A percentile compares a stretch with the other conserved stretches of the same genome.
Conservation (phyloP, 2,113 vertebrate genomes). For the Rhinolophus sinicus region DNA sequence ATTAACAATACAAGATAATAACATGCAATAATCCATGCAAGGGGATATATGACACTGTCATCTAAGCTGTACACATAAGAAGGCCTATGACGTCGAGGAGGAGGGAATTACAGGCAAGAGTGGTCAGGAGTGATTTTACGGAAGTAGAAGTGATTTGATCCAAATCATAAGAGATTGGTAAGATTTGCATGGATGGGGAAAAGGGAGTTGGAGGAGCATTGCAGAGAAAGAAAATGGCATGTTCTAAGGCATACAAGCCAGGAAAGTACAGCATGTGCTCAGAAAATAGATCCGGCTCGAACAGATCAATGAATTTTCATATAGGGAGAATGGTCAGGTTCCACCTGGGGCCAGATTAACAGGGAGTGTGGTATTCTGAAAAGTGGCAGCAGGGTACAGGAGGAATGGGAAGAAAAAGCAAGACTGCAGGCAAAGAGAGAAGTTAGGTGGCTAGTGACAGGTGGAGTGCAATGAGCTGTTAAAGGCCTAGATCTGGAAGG, state of each 20-base stretch:
- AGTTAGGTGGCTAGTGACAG: not conserved
- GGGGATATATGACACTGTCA: not conserved
- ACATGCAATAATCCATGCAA: not conserved
- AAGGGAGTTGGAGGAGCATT: not conserved
- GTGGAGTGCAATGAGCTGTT: not conserved
- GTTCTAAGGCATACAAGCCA: not conserved
- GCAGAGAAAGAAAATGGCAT: not conserved
- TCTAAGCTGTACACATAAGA: not conserved
- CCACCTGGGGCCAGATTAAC: not conserved
- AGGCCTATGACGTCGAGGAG: not conserved
- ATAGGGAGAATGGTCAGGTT: not conserved
- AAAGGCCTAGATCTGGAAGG: not conserved
- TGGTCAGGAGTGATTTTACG: not conserved
- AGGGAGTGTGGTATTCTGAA: not conserved
- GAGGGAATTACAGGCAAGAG: not conserved
- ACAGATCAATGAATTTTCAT: constrained; percentile 27
- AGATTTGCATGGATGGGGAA: not conserved
- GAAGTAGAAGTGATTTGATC: not conserved
- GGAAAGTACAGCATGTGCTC: not conserved
- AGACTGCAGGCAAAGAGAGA: not conserved
- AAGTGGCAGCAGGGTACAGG: not conserved
- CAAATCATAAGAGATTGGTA: not conserved
- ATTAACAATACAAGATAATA: not conserved
- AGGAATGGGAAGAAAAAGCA: not conserved
- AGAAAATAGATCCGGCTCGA: constrained; percentile 10